Conservation (phyloP, 1,140 invertebrate species). For the Drosophila ambigua region DNA sequence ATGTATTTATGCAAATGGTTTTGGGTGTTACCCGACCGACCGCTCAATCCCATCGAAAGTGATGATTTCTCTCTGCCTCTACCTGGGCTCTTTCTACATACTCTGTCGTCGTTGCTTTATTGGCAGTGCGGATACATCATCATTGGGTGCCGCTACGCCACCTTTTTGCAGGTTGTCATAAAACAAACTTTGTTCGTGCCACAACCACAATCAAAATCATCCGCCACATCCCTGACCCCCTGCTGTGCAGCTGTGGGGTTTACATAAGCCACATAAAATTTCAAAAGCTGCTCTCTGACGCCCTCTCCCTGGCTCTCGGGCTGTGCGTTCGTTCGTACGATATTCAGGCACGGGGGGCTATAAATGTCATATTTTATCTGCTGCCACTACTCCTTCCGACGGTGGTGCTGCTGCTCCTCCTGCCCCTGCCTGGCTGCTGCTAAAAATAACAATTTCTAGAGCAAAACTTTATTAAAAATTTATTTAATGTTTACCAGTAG, state of each 20-base stretch:
- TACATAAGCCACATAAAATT: slow-evolving; percentile 68
- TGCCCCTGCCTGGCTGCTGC: slow-evolving; percentile 22
- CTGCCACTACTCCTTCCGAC: slow-evolving; percentile 36
- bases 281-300: slow-evolving; percentile 20
- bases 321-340: slow-evolving; percentile 72
- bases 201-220: slow-evolving; percentile 63
- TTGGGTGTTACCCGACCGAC: no score
- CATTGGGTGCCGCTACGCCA: slow-evolving; percentile 5
- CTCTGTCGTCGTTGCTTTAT: slow-evolving; percentile 14
- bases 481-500: slow-evolving; percentile 59
- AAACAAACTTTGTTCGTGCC: slow-evolving; percentile 50
- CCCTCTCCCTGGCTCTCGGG: slow-evolving; percentile 42
- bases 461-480: slow-evolving; percentile 77
- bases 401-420: slow-evolving; percentile 4
- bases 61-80: slow-evolving; percentile 17
- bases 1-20: slow-evolving; percentile 15
- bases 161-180: slow-evolving; percentile 19
- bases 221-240: slow-evolving; percentile 31
- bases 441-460: slow-evolving; percentile 77
- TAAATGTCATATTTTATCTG: slow-evolving; percentile 79
- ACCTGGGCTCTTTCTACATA: neutral
- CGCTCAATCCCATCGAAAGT: slow-evolving; percentile 26
- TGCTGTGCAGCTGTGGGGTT: slow-evolving; percentile 1
- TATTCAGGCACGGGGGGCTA: slow-evolving; percentile 61
- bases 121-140: slow-evolving; percentile 40